phyloP scores from a whole-genome alignment of 2,113 vertebrate species.

The Sinocyclocheilus anshuiensis region DNA sequence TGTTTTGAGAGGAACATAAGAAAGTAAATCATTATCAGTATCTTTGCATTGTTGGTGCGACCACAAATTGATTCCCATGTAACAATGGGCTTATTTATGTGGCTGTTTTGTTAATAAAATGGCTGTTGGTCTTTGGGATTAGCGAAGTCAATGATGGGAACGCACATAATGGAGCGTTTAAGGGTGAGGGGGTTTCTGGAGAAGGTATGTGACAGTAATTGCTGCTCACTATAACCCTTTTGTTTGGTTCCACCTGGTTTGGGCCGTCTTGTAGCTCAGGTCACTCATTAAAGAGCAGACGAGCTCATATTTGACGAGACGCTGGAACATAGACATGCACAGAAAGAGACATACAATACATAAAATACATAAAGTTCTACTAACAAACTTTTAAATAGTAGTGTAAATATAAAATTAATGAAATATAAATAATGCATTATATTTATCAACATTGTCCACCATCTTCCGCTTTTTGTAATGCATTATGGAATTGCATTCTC shows the following conservation, averaged over 20 bases:
- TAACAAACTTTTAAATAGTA: neutral
- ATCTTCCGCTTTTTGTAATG: neutral
- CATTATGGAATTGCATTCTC: neutral
- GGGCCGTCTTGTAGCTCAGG: conserved; percentile 45
- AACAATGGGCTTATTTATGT: neutral
- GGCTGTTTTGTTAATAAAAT: conserved; percentile 27
- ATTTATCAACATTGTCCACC: neutral
- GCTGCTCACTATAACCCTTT: conserved; percentile 51
- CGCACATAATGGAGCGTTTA: conserved; percentile 14
- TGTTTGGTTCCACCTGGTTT: conserved; percentile 57
- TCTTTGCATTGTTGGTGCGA: neutral
- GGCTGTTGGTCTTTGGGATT: conserved; percentile 12
- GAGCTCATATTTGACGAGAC: conserved; percentile 42
- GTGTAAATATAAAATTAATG: neutral
- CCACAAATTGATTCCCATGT: neutral
- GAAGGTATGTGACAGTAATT: conserved; percentile 43
- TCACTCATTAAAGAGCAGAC: conserved; percentile 55
- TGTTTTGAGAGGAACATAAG: neutral
- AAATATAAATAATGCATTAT: neutral
- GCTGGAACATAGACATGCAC: neutral
- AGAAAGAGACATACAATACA: conserved; percentile 27
- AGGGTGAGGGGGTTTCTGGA: conserved; percentile 9
- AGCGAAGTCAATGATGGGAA: conserved; percentile 9
- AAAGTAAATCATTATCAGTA: neutral
- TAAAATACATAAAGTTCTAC: neutral